Conservation (phyloP, 2,888 invertebrate genomes). For the Linnaemya vulpina region DNA sequence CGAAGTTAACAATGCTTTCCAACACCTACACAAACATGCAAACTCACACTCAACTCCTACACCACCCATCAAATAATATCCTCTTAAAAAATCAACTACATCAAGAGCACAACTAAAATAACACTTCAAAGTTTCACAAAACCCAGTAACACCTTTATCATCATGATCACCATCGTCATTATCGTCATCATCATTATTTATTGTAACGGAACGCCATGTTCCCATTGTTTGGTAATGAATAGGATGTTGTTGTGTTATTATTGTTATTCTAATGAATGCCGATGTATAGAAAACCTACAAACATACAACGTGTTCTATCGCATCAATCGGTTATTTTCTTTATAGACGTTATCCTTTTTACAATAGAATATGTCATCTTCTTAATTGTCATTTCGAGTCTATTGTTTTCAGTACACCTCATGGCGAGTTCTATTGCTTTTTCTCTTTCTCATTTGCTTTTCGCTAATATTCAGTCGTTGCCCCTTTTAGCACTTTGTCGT, state of each 20-base stretch:
- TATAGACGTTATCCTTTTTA: slow-evolving; percentile 59
- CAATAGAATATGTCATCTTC: slow-evolving; percentile 63
- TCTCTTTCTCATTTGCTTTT: not conserved
- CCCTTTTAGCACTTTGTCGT: slow-evolving; percentile 1
- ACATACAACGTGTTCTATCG: slow-evolving; percentile 64
- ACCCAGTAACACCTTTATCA: slow-evolving; percentile 24
- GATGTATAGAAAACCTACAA: slow-evolving; percentile 2
- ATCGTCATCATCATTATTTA: slow-evolving; percentile 13
- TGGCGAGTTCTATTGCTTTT: slow-evolving; percentile 6
- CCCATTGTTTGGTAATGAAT: slow-evolving; percentile 34
- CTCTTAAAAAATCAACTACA: not conserved
- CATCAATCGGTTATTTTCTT: slow-evolving; percentile 67
- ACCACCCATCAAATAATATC: not conserved
- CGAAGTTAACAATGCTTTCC: not conserved
- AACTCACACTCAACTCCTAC: not conserved
- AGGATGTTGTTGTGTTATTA: slow-evolving; percentile 37
- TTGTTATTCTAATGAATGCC: slow-evolving; percentile 45
- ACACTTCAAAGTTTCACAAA: slow-evolving; percentile 3
- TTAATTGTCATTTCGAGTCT: slow-evolving; percentile 68
- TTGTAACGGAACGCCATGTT: slow-evolving; percentile 24
- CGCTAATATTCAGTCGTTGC: not conserved
- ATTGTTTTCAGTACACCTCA: slow-evolving; percentile 59
- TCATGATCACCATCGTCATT: slow-evolving; percentile 10
- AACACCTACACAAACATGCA: not conserved
- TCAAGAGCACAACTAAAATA: not conserved